A percentile compares a stretch with the other conserved stretches of the same genome.
phyloP scores from a whole-genome alignment of 2,113 vertebrate genomes.

The Meriones unguiculatus region DNA sequence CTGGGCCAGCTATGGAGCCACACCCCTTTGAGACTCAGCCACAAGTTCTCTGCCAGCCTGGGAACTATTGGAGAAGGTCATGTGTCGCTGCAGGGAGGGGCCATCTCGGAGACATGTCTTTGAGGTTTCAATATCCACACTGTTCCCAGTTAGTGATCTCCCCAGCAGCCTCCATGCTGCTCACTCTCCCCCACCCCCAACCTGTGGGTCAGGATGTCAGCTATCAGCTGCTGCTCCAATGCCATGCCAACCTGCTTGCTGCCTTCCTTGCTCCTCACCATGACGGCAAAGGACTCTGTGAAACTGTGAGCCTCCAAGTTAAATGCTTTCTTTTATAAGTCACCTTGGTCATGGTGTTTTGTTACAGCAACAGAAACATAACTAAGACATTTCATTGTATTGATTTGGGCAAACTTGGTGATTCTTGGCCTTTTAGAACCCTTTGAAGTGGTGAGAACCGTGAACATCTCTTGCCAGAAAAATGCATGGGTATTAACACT shows the following conservation, averaged over 20 bases:
- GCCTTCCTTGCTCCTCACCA: not conserved
- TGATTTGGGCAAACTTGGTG: not conserved
- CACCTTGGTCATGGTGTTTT: not conserved
- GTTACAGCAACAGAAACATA: not conserved
- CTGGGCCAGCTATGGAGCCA: not conserved
- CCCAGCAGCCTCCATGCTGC: not conserved
- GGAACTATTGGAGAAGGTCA: not conserved
- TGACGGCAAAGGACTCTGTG: not conserved
- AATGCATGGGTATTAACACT: not conserved
- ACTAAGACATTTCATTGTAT: not conserved
- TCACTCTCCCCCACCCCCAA: not conserved
- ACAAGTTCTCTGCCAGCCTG: not conserved
- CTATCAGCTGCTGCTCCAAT: not conserved
- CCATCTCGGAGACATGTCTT: not conserved
- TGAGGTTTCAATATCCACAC: not conserved
- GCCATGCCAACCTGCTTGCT: not conserved
- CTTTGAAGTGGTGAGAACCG: not conserved
- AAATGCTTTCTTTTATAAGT: not conserved
- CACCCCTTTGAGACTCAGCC: too few relatives aligned
- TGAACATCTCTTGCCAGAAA: not conserved
- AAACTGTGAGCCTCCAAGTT: not conserved
- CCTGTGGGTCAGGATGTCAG: not conserved
- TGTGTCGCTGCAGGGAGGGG: not conserved
- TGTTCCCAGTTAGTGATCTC: not conserved
- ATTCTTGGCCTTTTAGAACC: not conserved